Conservation (phyloP, 2,888 invertebrate genomes). For the Smittia aterrima region DNA sequence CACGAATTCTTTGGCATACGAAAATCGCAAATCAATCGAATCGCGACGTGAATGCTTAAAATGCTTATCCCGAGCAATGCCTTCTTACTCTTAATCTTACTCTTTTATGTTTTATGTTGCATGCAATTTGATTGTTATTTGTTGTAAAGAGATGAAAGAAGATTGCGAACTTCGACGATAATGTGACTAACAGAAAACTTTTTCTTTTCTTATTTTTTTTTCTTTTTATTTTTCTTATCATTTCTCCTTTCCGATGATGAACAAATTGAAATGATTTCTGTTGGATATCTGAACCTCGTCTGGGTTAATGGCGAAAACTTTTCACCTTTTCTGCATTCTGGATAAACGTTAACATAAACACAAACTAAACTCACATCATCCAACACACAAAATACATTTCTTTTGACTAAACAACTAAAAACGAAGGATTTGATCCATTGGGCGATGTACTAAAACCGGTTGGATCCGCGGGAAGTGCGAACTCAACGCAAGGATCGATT, state of each 20-base stretch:
- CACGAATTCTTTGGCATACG: neutral
- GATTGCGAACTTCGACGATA: conserved; percentile 11
- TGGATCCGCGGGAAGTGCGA: conserved; percentile 49
- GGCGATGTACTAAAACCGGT: conserved; percentile 67
- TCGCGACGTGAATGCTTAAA: conserved; percentile 7
- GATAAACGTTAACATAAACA: neutral
- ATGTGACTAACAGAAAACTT: conserved; percentile 42
- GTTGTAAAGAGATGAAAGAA: conserved; percentile 10
- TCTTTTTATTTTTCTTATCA: conserved; percentile 34
- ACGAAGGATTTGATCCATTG: conserved; percentile 68
- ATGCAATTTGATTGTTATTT: neutral
- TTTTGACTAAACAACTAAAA: conserved; percentile 13
- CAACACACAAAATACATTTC: conserved; percentile 16
- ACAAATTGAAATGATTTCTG: neutral
- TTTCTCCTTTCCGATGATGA: neutral
- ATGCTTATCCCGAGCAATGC: conserved; percentile 17
- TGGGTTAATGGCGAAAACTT: conserved; percentile 3
- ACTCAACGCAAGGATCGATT: conserved; percentile 46
- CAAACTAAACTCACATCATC: conserved; percentile 20
- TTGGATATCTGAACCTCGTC: neutral
- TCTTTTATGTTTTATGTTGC: conserved; percentile 24
- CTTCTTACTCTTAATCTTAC: conserved; percentile 43
- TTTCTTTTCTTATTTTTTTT: conserved; percentile 16
- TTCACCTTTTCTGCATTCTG: neutral
- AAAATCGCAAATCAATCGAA: neutral